Conservation (phyloP, 1,140 invertebrate genomes). For the Dufourea novaeangliae region DNA sequence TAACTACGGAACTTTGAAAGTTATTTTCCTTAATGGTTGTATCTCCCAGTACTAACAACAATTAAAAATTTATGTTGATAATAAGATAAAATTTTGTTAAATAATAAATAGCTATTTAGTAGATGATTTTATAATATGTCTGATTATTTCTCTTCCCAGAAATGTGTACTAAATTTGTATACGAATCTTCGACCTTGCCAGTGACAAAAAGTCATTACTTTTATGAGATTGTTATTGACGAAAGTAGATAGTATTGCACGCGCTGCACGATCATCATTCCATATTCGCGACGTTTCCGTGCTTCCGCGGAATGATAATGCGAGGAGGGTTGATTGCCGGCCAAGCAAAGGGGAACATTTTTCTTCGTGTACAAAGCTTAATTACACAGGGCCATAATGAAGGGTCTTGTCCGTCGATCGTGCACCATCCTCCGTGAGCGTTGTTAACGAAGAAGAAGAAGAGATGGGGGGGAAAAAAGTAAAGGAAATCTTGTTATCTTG, state of each 20-base stretch:
- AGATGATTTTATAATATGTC: no score
- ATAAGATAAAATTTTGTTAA: no score
- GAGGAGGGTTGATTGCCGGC: conserved; percentile 39
- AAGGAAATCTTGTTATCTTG: conserved; percentile 57
- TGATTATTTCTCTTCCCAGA: no score
- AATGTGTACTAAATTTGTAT: no score
- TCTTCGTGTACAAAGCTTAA: conserved; percentile 56
- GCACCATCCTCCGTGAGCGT: conserved; percentile 22
- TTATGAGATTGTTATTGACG: not conserved
- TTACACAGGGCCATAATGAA: conserved; percentile 57
- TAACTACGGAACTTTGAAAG: no score
- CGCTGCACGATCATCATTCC: not conserved
- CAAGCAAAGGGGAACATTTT: conserved; percentile 24
- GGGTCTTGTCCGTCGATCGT: conserved; percentile 49
- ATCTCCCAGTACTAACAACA: no score
- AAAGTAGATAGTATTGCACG: not conserved
- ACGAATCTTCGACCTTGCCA: no score
- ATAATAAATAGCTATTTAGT: no score
- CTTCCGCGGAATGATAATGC: conserved; percentile 35
- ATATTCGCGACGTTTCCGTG: not conserved
- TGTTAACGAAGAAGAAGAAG: conserved; percentile 43
- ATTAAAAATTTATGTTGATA: no score
- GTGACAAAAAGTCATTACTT: not conserved
- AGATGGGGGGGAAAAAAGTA: not conserved
- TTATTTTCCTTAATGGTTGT: no score